These are phyloP conservation scores for Exephanes ischioxanthus DNA, from an alignment of 2,888 invertebrate species.

Conservation along the genomic window DNA sequence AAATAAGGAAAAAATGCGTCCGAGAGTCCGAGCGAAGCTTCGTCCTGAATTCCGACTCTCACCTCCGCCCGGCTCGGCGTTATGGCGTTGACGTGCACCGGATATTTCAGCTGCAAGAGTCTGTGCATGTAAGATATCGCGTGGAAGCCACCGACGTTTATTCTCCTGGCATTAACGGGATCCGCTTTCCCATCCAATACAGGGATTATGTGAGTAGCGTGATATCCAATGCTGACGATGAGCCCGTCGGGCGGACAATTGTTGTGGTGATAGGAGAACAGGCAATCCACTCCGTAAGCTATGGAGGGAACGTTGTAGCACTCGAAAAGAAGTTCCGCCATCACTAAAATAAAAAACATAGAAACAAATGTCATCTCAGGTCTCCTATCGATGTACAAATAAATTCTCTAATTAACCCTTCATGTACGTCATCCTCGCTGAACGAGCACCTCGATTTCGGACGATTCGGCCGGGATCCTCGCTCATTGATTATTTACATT, in stretches of 20 bases:
- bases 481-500: no score
- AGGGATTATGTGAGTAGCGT: constrained; percentile 95
- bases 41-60: constrained; percentile 43
- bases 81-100: constrained; percentile 95
- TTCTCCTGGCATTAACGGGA: constrained; percentile 90
- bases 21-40: neutral
- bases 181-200: constrained; percentile 91
- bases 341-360: constrained; percentile 88
- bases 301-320: constrained; percentile 95
- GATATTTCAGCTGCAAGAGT: constrained; percentile 96
- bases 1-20: neutral
- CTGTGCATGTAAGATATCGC: constrained; percentile 94
- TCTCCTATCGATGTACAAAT: neutral
- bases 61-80: constrained; percentile 94
- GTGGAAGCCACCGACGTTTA: constrained; percentile 95
- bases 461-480: no score
- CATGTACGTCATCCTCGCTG: no score
- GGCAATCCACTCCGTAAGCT: constrained; percentile 94
- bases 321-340: constrained; percentile 97
- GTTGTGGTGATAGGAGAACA: constrained; percentile 90
- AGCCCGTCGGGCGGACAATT: constrained; percentile 89
- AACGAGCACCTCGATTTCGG: no score
- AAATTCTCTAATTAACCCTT: neutral
- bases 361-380: neutral
- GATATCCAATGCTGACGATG: constrained; percentile 94